A percentile compares a stretch with the other conserved stretches of the same genome.
Evolutionary conservation across 1,140 invertebrate species (phyloP).

Genomic region (Leptinotarsa texana): DNA sequence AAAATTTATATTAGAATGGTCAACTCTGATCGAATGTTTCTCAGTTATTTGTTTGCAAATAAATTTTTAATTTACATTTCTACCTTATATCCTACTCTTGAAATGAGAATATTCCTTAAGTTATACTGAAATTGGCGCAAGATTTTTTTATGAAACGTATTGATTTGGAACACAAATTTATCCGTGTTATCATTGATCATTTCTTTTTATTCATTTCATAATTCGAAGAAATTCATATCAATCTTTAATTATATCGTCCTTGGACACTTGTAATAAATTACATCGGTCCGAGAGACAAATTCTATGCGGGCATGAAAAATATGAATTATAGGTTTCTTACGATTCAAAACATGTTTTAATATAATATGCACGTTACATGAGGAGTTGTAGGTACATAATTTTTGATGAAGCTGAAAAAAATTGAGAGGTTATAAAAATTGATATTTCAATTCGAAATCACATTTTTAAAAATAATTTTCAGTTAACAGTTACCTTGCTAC

Average conservation of each 20-base stretch:
- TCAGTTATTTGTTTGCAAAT: too few relatives aligned
- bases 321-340: neutral
- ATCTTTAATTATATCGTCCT: neutral
- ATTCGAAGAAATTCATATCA: neutral
- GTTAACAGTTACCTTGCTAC: too few relatives aligned
- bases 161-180: neutral
- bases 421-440: too few relatives aligned
- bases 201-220: neutral
- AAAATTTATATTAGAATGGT: too few relatives aligned
- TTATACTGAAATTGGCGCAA: neutral
- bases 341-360: conserved; percentile 6
- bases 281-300: neutral
- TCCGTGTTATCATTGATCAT: neutral
- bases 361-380: neutral
- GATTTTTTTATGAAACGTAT: neutral
- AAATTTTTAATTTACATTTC: too few relatives aligned
- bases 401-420: too few relatives aligned
- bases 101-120: too few relatives aligned
- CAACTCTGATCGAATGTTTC: too few relatives aligned
- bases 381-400: too few relatives aligned
- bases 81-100: too few relatives aligned
- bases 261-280: neutral
- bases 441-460: too few relatives aligned
- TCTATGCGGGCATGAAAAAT: conserved; percentile 6
- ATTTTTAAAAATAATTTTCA: too few relatives aligned